Evolutionary conservation across 2,888 invertebrate genomes (phyloP).

Genomic region (Sinotaia quadrata): DNA sequence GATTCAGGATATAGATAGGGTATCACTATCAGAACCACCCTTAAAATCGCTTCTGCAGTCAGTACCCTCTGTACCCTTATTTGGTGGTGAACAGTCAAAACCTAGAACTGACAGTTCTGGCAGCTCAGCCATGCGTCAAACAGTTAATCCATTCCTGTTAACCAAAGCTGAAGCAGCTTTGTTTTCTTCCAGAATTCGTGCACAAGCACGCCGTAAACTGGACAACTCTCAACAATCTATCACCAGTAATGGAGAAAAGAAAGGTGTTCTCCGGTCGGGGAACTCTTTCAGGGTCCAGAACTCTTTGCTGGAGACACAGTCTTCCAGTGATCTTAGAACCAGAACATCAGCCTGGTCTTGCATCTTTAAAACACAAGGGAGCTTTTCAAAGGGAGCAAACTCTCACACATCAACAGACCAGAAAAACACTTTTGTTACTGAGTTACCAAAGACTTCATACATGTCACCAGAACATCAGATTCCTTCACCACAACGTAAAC

Average conservation of each 20-base stretch:
- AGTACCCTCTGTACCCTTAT: too few species aligned
- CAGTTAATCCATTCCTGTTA: constrained; percentile 8
- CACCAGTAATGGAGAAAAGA: neutral
- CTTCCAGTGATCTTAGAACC: too few species aligned
- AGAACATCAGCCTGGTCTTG: too few species aligned
- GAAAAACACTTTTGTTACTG: neutral
- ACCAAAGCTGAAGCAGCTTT: constrained; percentile 10
- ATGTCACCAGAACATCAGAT: neutral
- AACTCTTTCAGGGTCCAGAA: neutral
- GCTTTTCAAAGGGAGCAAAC: too few species aligned
- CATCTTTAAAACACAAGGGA: too few species aligned
- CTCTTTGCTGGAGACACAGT: too few species aligned
- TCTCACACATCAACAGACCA: too few species aligned
- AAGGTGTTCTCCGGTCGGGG: constrained; percentile 1
- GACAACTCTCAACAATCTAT: neutral
- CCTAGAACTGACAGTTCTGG: too few species aligned
- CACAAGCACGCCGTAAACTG: constrained; percentile 4
- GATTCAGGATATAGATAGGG: too few species aligned
- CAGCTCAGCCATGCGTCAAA: neutral
- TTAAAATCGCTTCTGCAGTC: too few species aligned
- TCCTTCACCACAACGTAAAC: neutral
- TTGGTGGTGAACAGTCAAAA: too few species aligned
- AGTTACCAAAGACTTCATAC: neutral
- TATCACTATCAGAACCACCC: too few species aligned
- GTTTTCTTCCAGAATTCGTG: constrained; percentile 13